Evolutionary conservation across 2,888 invertebrate genomes (phyloP), one percentile per base, ranked within the genome.

Genomic region (Chironomus tentans): DNA sequence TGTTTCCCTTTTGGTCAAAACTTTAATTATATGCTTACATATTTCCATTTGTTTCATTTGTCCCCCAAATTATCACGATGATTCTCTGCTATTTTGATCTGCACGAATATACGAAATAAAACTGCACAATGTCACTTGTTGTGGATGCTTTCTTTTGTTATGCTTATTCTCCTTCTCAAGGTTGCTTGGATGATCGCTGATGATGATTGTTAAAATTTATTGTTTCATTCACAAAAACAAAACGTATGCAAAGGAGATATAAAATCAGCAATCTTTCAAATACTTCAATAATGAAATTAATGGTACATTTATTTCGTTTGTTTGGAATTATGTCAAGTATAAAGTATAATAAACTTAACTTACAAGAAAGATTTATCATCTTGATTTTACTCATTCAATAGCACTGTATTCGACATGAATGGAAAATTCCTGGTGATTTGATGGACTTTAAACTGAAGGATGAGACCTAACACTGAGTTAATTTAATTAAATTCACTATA

Each of bases 101-200:
- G 21, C 12, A 12, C 62, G 24, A 21, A 10, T 2, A 65, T 13
- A 56, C 1, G 3, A 18, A 15, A 15, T 50, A 50, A 56, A 21
- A 65, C 65, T 65, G 65, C 65, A 65, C 65, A 65, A 65, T 65
- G 65, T 65, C 65, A 65, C 65, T 65, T 22, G 12, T 50, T 12
- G 22, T 10, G 6, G 22, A 65, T 56, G 22, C 65, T 65, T 65
- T 24, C 22, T 65, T 24, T 65, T 65, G 65, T 65, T 65, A 65
- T 65, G 56, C n/a, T 56, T 6, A 56, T 65, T 24, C 21, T 65
- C 18, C 12, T 65, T 50, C 15, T 22, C 65, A 65, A 65, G 65
- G 65, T 24, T 65, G 65, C 15, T n/a, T 65, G 10, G 3, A 10
- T 15, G 15, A 38, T 38, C 38, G 7, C 38, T 38, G 28, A 28